Conservation (phyloP, 2,888 invertebrate genomes). For the Andrena bucephala region DNA sequence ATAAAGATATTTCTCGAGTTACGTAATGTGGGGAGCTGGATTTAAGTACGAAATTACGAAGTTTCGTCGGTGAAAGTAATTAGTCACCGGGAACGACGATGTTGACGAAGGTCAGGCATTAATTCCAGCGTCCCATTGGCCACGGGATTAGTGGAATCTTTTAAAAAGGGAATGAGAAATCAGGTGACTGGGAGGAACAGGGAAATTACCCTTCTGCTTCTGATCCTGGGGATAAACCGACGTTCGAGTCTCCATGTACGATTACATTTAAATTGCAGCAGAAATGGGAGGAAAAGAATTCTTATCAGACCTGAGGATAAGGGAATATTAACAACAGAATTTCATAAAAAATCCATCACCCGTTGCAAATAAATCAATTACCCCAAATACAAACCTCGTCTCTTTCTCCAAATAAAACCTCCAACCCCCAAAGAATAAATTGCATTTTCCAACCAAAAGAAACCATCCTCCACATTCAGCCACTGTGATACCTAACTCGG, state of each 20-base stretch:
- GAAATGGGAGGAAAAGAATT: background rate
- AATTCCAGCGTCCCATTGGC: constrained; percentile 25
- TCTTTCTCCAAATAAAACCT: too few relatives aligned
- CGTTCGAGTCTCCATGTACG: background rate
- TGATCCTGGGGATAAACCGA: constrained; percentile 36
- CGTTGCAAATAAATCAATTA: too few relatives aligned
- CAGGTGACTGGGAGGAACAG: background rate
- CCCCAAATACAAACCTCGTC: too few relatives aligned
- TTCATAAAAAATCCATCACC: too few relatives aligned
- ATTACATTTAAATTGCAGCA: constrained; percentile 13
- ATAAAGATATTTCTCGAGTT: too few relatives aligned
- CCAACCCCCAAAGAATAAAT: too few relatives aligned
- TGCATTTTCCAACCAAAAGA: background rate
- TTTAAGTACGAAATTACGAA: constrained; percentile 1
- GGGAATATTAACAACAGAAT: too few relatives aligned
- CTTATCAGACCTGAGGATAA: too few relatives aligned
- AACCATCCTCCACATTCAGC: background rate
- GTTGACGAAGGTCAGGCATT: constrained; percentile 48
- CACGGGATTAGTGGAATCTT: constrained; percentile 29
- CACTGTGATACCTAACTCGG: constrained; percentile 30
- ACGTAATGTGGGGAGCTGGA: background rate
- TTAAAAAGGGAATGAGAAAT: constrained; percentile 52
- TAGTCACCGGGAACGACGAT: constrained; percentile 41
- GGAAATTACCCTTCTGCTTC: constrained; percentile 28
- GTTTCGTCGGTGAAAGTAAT: constrained; percentile 38